A percentile compares a stretch with the other conserved stretches of the same genome.
phyloP scores from a whole-genome alignment of 2,797 vertebrate species.

The Tapirus indicus region DNA sequence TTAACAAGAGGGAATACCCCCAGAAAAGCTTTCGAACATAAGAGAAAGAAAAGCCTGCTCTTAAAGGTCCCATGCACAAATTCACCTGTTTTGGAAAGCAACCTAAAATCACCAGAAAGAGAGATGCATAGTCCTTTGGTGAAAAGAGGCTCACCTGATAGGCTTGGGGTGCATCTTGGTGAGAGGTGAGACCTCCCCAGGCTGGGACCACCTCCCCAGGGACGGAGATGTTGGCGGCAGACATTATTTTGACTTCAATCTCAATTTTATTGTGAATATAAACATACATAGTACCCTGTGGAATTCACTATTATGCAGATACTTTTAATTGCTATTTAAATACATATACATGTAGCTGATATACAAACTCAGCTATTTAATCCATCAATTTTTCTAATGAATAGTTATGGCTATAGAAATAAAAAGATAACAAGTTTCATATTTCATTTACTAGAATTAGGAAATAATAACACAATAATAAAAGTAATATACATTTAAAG shows the following conservation, averaged over 20 bases:
- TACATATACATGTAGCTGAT: neutral
- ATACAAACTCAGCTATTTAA: neutral
- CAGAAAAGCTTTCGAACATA: too few relatives aligned
- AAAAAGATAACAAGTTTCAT: neutral
- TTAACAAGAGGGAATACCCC: too few relatives aligned
- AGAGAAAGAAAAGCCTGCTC: too few relatives aligned
- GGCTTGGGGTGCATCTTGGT: too few relatives aligned
- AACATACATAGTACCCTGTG: neutral
- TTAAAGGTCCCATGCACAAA: too few relatives aligned
- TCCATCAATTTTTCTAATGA: neutral
- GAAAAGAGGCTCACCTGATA: too few relatives aligned
- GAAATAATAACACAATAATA: neutral
- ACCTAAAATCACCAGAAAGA: too few relatives aligned
- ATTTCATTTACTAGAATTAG: neutral
- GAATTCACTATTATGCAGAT: neutral
- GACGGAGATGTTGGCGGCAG: too few relatives aligned
- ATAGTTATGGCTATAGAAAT: neutral
- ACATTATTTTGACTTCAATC: neutral
- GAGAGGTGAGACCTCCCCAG: too few relatives aligned
- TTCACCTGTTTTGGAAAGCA: too few relatives aligned
- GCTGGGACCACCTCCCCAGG: too few relatives aligned
- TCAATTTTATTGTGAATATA: neutral
- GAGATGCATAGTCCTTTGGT: too few relatives aligned
- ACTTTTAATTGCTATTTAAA: constrained; percentile 3
- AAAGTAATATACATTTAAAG: neutral